Evolutionary conservation across 2,797 vertebrate genomes (phyloP).

Genomic region (Lagodon rhomboides): DNA sequence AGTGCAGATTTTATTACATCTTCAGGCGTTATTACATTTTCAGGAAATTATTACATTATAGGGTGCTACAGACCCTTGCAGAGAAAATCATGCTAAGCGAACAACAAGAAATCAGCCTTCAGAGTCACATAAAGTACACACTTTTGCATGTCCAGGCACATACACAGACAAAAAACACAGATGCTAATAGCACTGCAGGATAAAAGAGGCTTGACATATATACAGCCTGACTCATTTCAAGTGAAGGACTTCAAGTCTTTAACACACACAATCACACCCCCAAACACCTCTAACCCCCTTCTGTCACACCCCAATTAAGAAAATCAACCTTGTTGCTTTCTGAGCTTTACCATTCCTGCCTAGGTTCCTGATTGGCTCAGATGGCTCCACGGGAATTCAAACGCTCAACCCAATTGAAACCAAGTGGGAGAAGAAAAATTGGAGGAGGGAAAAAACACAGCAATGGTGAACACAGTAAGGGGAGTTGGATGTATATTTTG

Average conservation of each 20-base stretch:
- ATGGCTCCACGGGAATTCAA: slow-evolving; percentile 74
- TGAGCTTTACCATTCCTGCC: slow-evolving; percentile 59
- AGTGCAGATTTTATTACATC: too few relatives aligned
- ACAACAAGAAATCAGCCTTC: slow-evolving; percentile 46
- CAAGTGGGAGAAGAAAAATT: slow-evolving; percentile 43
- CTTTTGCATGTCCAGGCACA: neutral
- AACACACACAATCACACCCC: neutral
- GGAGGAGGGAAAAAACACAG: slow-evolving; percentile 1
- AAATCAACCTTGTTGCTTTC: slow-evolving; percentile 69
- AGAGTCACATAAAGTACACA: slow-evolving; percentile 2
- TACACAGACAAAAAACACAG: neutral
- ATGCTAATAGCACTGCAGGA: neutral
- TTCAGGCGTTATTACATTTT: too few relatives aligned
- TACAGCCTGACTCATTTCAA: neutral
- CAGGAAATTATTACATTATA: too few relatives aligned
- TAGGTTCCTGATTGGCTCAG: slow-evolving; percentile 71
- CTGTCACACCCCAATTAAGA: slow-evolving; percentile 63
- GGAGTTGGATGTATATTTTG: too few relatives aligned
- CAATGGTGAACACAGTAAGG: slow-evolving; percentile 18
- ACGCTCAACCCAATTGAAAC: slow-evolving; percentile 68
- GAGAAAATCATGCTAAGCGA: slow-evolving; percentile 67
- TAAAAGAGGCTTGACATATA: neutral
- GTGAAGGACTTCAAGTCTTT: too few relatives aligned
- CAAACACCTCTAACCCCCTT: slow-evolving; percentile 50
- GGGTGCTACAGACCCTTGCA: slow-evolving; percentile 47